phyloP scores from a whole-genome alignment of 2,797 vertebrate genomes.

The Ceyx erithaca region DNA sequence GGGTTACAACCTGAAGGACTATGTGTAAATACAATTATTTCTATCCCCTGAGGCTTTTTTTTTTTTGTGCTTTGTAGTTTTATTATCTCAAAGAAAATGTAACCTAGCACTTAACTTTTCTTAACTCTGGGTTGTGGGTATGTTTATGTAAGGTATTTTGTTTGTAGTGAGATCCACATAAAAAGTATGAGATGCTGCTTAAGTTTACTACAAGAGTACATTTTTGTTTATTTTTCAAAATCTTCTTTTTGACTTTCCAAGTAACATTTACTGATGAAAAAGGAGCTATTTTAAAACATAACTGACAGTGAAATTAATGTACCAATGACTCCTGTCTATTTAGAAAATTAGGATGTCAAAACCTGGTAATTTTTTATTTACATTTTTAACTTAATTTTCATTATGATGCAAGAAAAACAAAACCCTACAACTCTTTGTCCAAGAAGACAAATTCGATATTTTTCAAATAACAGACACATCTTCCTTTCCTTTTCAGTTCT shows the following conservation, averaged over 20 bases:
- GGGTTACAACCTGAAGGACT: constrained; percentile 78
- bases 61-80: not conserved
- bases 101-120: not conserved
- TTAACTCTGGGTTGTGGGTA: not conserved
- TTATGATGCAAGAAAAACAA: constrained; percentile 11
- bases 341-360: not conserved
- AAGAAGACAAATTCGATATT: constrained; percentile 36
- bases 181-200: not conserved
- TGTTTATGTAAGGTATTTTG: not conserved
- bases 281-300: not conserved
- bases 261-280: not conserved
- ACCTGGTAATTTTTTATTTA: not conserved
- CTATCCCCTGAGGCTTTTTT: not conserved
- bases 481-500: constrained; percentile 70
- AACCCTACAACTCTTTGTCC: not conserved
- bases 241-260: not conserved
- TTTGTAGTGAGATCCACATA: not conserved
- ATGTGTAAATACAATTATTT: constrained; percentile 70
- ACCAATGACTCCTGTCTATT: not conserved
- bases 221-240: not conserved
- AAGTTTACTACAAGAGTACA: not conserved
- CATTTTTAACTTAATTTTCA: not conserved
- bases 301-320: not conserved
- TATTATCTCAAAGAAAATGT: not conserved
- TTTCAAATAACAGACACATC: not conserved